A percentile compares a stretch with the other conserved stretches of the same genome.
Evolutionary conservation across 1,140 invertebrate species (phyloP).

Genomic region (Bombyx mori): DNA sequence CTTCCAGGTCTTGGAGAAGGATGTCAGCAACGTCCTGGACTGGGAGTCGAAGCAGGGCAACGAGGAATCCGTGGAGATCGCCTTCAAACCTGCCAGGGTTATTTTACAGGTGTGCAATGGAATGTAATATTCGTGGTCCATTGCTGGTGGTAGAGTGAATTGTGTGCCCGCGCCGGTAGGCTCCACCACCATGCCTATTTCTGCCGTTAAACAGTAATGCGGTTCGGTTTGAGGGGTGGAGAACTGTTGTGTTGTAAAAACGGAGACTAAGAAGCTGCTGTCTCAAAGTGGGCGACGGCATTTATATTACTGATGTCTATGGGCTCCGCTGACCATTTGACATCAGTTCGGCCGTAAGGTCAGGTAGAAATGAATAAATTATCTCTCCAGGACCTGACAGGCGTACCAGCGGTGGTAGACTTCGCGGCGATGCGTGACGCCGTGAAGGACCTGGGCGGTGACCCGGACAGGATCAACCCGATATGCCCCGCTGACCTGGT

Average conservation of each 20-base stretch:
- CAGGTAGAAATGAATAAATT: background rate
- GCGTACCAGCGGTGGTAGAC: constrained; percentile 98
- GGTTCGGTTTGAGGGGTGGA: too few species aligned
- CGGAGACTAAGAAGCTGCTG: too few species aligned
- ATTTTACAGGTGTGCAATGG: constrained; percentile 84
- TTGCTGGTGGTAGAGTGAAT: too few species aligned
- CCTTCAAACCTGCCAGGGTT: constrained; percentile 96
- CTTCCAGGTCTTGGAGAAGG: constrained; percentile 88
- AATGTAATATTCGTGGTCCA: too few species aligned
- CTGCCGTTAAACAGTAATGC: too few species aligned
- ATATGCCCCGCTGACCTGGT: constrained; percentile 97
- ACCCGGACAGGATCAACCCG: constrained; percentile 96
- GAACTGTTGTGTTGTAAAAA: too few species aligned
- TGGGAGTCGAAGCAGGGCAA: constrained; percentile 86
- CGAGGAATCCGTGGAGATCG: constrained; percentile 87
- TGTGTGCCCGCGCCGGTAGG: too few species aligned
- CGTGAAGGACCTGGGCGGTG: constrained; percentile 86
- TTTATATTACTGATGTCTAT: too few species aligned
- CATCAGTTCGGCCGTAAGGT: too few species aligned
- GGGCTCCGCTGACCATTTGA: too few species aligned
- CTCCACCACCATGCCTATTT: too few species aligned
- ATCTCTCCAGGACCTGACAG: constrained; percentile 85
- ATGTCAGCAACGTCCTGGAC: constrained; percentile 93
- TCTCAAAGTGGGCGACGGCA: too few species aligned
- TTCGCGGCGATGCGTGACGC: constrained; percentile 99